Conservation (phyloP, 2,113 vertebrate species). For the Myodes glareolus region DNA sequence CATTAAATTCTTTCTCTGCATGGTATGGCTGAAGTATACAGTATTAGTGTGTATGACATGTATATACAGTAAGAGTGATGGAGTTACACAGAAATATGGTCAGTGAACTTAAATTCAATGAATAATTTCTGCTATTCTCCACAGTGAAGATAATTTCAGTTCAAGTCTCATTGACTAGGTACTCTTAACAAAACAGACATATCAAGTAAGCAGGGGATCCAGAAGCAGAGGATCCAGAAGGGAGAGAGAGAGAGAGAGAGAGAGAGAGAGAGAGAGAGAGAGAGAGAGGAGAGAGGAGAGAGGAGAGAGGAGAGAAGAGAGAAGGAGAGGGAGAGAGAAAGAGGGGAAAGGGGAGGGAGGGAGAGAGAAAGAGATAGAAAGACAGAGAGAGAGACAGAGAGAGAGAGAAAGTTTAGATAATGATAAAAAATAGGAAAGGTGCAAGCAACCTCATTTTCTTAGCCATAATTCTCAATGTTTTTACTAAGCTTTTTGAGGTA, state of each 20-base stretch:
- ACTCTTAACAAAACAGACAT: not conserved
- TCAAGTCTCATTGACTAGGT: not conserved
- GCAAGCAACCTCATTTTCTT: not conserved
- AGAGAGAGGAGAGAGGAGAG: too few relatives aligned
- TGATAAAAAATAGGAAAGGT: not conserved
- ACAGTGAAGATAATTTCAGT: not conserved
- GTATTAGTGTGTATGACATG: not conserved
- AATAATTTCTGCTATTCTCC: slow-evolving; percentile 17
- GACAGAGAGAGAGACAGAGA: too few relatives aligned
- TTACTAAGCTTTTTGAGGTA: not conserved
- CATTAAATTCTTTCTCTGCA: not conserved
- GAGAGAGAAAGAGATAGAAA: too few relatives aligned
- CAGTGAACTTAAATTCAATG: not conserved
- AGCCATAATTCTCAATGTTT: not conserved
- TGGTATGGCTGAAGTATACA: not conserved
- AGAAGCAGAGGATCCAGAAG: not conserved
- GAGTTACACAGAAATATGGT: not conserved
- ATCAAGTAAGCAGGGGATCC: not conserved
- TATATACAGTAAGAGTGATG: not conserved
- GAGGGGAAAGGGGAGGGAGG: accelerated
- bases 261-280: too few relatives aligned
- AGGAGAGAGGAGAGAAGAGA: too few relatives aligned
- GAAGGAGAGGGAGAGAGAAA: too few relatives aligned
- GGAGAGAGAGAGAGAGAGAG: too few relatives aligned
- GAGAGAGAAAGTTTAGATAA: not conserved